These are phyloP conservation scores for Centruroides vittatus DNA, from an alignment of 1,140 invertebrate genomes.

Conservation along the genomic window DNA sequence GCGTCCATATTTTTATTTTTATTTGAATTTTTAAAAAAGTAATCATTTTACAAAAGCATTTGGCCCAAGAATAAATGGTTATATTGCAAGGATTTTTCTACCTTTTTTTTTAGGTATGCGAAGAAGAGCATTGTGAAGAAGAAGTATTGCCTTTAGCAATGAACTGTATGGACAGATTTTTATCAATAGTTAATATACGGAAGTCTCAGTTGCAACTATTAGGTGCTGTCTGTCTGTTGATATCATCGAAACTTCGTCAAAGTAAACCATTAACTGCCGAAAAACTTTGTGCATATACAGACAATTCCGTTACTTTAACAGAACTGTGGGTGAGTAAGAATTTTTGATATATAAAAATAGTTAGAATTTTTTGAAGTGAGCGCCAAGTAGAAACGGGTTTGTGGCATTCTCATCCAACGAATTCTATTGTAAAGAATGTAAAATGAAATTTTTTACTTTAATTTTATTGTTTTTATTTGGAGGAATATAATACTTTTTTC, in stretches of 20 bases:
- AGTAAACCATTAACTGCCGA: slow-evolving; percentile 61
- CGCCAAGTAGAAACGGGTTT: too few relatives aligned
- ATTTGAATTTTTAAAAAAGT: too few relatives aligned
- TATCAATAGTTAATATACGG: slow-evolving; percentile 51
- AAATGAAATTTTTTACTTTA: too few relatives aligned
- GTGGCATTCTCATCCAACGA: too few relatives aligned
- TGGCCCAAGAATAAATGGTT: too few relatives aligned
- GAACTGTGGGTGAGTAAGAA: slow-evolving; percentile 65
- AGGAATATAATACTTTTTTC: too few relatives aligned
- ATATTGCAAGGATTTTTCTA: slow-evolving; percentile 18
- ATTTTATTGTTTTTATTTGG: too few relatives aligned
- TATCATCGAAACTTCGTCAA: slow-evolving; percentile 81
- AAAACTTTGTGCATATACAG: slow-evolving; percentile 74
- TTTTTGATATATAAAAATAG: background rate
- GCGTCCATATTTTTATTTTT: too few relatives aligned
- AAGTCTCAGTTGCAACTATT: slow-evolving; percentile 77
- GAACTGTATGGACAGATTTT: slow-evolving; percentile 83
- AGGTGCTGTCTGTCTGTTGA: slow-evolving; percentile 70
- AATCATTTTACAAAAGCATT: too few relatives aligned
- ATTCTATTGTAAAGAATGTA: too few relatives aligned
- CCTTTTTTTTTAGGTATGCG: slow-evolving; percentile 59
- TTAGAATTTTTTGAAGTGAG: background rate
- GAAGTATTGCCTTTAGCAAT: slow-evolving; percentile 80
- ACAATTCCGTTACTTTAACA: slow-evolving; percentile 66
- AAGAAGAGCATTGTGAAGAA: slow-evolving; percentile 76